Evolutionary conservation across 2,797 vertebrate genomes (phyloP), one percentile per base, ranked within the genome.

Genomic region (Synaphobranchus kaupii): DNA sequence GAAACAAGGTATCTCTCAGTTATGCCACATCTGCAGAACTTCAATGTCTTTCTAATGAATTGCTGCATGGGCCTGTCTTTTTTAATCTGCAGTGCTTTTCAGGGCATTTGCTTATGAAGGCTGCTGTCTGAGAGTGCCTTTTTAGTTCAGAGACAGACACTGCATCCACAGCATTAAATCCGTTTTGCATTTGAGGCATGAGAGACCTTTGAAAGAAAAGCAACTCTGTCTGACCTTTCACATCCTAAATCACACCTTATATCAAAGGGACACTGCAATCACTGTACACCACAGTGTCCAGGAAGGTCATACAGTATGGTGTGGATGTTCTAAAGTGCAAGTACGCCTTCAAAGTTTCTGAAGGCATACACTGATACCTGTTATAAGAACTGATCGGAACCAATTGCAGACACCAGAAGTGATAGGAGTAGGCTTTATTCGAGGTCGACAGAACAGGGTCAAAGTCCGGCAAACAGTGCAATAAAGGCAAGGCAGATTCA

Each of bases 201-300:
- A 80, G 63, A 63, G 85, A 86, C 88, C 87, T 83, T 78, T 76
- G 73, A 86, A 58, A 17, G 60, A 78, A 68, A 85, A 60, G 85
- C 82, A 82, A 31, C 78, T 58, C 63, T 39, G n/a, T 60, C 83
- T 88, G 90, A 89, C 90, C 90, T 90, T 87, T 90, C 87, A 89
- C 86, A 90, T 88, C 82, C 87, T 82, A 88, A 91, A 78, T 81
- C 89, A 81, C 81, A 87, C 76, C 82, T 48, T 86, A 86, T 90
- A 90, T 89, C 86, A 85, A 48, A 86, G 87, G 34, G 86, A 89
- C 89, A 88, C 89, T 88, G 81, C 89, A 86, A 85, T 86, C 87
- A 39, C 9, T 47, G 22, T 73, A 66, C 58, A 68, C 25, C 15
- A 44, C 50, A 31, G 48, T 31, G 44, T 73, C 47, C 86, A 60